Percentiles rank a stretch among this genome's conserved stretches.
Evolutionary conservation across 2,797 vertebrate genomes (phyloP).

Genomic region (Enteromius radiatus): DNA sequence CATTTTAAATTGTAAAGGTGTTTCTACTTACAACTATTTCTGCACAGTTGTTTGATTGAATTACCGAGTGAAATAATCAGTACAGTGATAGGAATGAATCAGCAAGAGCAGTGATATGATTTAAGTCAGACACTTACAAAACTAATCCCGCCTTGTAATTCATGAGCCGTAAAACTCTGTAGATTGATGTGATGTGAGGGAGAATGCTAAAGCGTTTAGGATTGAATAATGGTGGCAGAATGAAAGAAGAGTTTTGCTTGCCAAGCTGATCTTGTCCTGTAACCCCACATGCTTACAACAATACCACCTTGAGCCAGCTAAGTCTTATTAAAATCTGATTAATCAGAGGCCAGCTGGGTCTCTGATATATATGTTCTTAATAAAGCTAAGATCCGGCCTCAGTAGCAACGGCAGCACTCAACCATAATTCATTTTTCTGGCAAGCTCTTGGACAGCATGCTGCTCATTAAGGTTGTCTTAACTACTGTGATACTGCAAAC

Average conservation of each 20-base stretch:
- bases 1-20: background rate
- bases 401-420: constrained; percentile 49
- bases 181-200: background rate
- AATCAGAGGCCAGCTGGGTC: constrained; percentile 64
- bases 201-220: constrained; percentile 36
- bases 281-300: constrained; percentile 39
- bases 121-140: constrained; percentile 11
- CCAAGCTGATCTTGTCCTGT: constrained; percentile 52
- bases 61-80: constrained; percentile 1
- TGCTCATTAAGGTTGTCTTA: constrained; percentile 67
- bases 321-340: constrained; percentile 62
- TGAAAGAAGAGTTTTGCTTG: constrained; percentile 37
- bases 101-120: background rate
- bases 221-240: constrained; percentile 42
- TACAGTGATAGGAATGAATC: background rate
- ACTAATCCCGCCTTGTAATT: constrained; percentile 30
- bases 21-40: background rate
- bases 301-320: constrained; percentile 62
- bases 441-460: constrained; percentile 59
- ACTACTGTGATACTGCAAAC: constrained; percentile 44
- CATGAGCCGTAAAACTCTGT: background rate
- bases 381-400: constrained; percentile 61
- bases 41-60: background rate
- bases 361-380: constrained; percentile 65
- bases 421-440: constrained; percentile 66